A percentile compares a stretch with the other conserved stretches of the same genome.
Evolutionary conservation across 1,140 invertebrate genomes (phyloP).

Genomic region (Ostrea denselamellosa): DNA sequence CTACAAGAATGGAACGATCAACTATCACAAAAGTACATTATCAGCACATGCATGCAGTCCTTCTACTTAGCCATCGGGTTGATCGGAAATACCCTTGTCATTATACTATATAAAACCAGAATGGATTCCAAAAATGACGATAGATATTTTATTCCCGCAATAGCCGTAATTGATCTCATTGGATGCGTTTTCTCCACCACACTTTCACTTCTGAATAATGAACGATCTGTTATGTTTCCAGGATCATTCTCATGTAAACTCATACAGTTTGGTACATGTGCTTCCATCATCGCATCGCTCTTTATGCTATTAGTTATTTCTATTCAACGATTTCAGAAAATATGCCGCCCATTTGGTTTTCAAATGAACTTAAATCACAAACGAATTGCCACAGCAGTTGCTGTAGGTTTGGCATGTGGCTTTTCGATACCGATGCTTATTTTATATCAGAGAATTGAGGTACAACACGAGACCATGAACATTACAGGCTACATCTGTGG

Average conservation of each 20-base stretch:
- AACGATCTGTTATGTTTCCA: constrained; percentile 33
- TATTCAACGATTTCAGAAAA: constrained; percentile 50
- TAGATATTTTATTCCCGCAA: constrained; percentile 42
- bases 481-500: constrained; percentile 12
- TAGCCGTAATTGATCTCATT: constrained; percentile 35
- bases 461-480: neutral
- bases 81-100: constrained; percentile 15
- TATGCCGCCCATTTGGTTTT: constrained; percentile 48
- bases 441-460: constrained; percentile 18
- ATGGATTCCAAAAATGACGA: constrained; percentile 41
- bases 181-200: constrained; percentile 27
- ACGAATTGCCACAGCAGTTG: constrained; percentile 15
- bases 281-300: constrained; percentile 34
- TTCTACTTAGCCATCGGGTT: constrained; percentile 13
- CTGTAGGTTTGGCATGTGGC: neutral
- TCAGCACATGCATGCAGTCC: constrained; percentile 25
- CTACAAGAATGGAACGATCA: constrained; percentile 30
- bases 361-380: constrained; percentile 48
- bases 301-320: constrained; percentile 49
- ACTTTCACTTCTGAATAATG: constrained; percentile 27
- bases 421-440: constrained; percentile 31
- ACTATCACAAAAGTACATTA: neutral
- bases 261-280: constrained; percentile 26
- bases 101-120: constrained; percentile 40
- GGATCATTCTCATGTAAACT: constrained; percentile 38